Conservation (phyloP, 2,797 vertebrate genomes). For the Acanthiza pusilla region DNA sequence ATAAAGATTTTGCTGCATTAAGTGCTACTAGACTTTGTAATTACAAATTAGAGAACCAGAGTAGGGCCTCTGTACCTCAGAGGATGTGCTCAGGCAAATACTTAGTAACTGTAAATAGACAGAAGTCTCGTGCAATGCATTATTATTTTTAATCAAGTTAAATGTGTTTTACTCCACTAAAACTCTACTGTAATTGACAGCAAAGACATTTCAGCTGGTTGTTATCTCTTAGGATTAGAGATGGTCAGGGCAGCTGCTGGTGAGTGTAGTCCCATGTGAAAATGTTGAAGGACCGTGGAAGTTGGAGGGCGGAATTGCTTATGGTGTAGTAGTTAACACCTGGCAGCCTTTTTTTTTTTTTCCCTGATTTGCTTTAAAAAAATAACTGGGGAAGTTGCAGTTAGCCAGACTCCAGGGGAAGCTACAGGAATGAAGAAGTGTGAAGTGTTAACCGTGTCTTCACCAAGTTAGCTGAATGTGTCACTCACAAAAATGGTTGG, state of each 20-base stretch:
- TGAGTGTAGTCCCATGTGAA: background rate
- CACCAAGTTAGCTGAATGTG: background rate
- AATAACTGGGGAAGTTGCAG: background rate
- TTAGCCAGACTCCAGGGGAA: background rate
- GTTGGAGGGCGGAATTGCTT: background rate
- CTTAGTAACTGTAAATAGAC: background rate
- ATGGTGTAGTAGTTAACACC: background rate
- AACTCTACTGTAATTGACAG: background rate
- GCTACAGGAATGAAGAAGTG: background rate
- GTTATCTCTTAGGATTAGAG: background rate
- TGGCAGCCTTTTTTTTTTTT: background rate
- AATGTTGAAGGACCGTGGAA: background rate
- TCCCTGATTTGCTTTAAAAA: background rate
- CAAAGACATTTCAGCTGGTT: background rate
- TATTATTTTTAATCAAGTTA: background rate
- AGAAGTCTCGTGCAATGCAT: background rate
- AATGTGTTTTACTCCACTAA: background rate
- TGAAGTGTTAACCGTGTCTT: background rate
- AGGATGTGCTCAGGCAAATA: background rate
- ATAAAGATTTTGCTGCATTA: background rate
- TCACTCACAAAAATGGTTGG: background rate
- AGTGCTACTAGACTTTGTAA: background rate
- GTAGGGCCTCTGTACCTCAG: background rate
- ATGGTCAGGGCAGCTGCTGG: background rate
- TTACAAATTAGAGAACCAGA: background rate